phyloP scores from a whole-genome alignment of 2,797 vertebrate genomes.

The Crossoptilon crossoptilon region DNA sequence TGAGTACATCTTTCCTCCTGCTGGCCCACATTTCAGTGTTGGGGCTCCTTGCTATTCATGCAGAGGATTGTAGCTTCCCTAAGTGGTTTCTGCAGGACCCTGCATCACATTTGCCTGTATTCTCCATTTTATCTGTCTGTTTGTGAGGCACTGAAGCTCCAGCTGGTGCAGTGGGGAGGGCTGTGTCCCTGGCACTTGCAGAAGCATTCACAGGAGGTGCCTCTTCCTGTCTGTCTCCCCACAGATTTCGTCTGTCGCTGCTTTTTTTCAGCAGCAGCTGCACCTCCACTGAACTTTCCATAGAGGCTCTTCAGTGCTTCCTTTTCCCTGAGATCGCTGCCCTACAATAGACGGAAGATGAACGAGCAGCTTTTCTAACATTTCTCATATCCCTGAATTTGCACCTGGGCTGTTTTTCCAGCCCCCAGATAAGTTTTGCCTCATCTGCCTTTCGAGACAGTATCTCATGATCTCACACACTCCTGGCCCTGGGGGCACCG shows the following conservation, averaged over 20 bases:
- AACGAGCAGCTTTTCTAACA: neutral
- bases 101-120: neutral
- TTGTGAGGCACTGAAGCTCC: neutral
- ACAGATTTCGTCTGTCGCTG: neutral
- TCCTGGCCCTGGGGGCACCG: neutral
- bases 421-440: no score
- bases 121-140: neutral
- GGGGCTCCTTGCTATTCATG: neutral
- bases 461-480: neutral
- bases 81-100: neutral
- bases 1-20: neutral
- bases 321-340: neutral
- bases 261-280: neutral
- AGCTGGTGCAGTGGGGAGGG: neutral
- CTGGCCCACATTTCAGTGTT: neutral
- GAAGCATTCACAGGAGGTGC: neutral
- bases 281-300: neutral
- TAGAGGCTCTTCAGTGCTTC: neutral
- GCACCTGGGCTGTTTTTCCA: no score
- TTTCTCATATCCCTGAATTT: neutral
- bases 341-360: neutral
- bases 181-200: neutral
- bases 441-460: neutral
- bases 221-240: neutral
- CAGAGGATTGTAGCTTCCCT: neutral